phyloP scores from a whole-genome alignment of 2,797 vertebrate species.

The Microchirus variegatus region DNA sequence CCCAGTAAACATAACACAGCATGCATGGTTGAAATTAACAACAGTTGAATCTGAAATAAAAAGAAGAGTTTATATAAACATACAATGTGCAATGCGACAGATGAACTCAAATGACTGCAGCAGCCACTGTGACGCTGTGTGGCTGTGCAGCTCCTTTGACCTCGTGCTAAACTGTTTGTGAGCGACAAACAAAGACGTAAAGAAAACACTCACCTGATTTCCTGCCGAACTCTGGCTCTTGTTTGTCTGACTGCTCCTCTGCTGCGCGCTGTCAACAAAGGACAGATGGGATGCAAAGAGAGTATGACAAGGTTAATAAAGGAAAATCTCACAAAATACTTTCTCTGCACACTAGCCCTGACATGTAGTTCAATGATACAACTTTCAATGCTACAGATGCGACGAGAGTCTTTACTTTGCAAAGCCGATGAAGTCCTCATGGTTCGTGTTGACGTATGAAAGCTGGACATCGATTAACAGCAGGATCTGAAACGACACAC shows the following conservation, averaged over 20 bases:
- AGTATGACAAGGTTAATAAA: slow-evolving; percentile 2
- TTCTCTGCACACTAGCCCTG: slow-evolving; percentile 8
- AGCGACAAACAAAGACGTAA: slow-evolving; percentile 23
- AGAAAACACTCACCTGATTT: slow-evolving; percentile 88
- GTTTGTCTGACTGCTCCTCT: slow-evolving; percentile 92
- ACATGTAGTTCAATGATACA: slow-evolving; percentile 8
- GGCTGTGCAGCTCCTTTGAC: slow-evolving; percentile 25
- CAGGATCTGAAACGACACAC: slow-evolving; percentile 82
- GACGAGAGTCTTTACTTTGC: slow-evolving; percentile 88
- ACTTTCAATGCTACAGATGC: slow-evolving; percentile 25
- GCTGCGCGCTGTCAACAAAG: slow-evolving; percentile 86
- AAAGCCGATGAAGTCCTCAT: slow-evolving; percentile 98
- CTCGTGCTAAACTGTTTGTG: slow-evolving; percentile 29
- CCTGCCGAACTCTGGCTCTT: slow-evolving; percentile 90
- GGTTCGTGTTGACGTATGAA: slow-evolving; percentile 97
- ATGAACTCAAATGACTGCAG: slow-evolving; percentile 29
- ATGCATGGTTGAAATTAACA: slow-evolving; percentile 37
- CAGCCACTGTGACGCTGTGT: slow-evolving; percentile 24
- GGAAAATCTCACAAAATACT: slow-evolving; percentile 7
- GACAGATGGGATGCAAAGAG: slow-evolving; percentile 1
- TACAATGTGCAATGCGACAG: slow-evolving; percentile 25
- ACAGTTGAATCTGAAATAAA: background rate
- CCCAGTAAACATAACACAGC: slow-evolving; percentile 38
- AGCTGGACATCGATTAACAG: slow-evolving; percentile 95
- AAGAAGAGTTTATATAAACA: slow-evolving; percentile 15